phyloP scores from a whole-genome alignment of 2,113 vertebrate genomes.

The Mustela nigripes region DNA sequence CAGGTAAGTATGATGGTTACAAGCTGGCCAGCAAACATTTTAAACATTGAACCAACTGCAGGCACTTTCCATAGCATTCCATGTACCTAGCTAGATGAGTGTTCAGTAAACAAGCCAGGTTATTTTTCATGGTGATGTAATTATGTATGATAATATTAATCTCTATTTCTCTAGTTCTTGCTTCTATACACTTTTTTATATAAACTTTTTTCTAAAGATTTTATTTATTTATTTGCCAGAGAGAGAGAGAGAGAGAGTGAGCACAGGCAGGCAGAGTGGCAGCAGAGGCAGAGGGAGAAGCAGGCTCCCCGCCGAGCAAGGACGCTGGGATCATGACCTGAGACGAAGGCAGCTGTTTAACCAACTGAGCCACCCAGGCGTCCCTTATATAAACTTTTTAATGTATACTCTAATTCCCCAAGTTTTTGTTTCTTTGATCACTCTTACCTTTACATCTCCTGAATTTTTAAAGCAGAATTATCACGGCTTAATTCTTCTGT shows the following conservation, averaged over 20 bases:
- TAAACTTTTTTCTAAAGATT: not conserved
- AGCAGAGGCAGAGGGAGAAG: too few relatives aligned
- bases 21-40: not conserved
- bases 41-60: not conserved
- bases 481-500: conserved; percentile 4
- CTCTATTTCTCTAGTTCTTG: not conserved
- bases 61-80: not conserved
- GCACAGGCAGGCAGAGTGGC: too few relatives aligned
- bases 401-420: not conserved
- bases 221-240: too few relatives aligned
- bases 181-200: not conserved
- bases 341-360: too few relatives aligned
- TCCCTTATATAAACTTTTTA: not conserved
- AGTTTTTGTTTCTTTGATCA: not conserved
- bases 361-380: too few relatives aligned
- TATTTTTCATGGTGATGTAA: not conserved
- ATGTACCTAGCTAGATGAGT: not conserved
- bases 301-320: too few relatives aligned
- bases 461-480: not conserved
- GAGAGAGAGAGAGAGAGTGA: too few relatives aligned
- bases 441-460: not conserved
- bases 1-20: not conserved
- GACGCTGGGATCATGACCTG: too few relatives aligned
- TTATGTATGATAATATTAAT: conserved; percentile 31
- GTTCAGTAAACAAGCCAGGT: not conserved